These are phyloP conservation scores for Myathropa florea DNA, from an alignment of 2,888 invertebrate species.

Conservation along the genomic window DNA sequence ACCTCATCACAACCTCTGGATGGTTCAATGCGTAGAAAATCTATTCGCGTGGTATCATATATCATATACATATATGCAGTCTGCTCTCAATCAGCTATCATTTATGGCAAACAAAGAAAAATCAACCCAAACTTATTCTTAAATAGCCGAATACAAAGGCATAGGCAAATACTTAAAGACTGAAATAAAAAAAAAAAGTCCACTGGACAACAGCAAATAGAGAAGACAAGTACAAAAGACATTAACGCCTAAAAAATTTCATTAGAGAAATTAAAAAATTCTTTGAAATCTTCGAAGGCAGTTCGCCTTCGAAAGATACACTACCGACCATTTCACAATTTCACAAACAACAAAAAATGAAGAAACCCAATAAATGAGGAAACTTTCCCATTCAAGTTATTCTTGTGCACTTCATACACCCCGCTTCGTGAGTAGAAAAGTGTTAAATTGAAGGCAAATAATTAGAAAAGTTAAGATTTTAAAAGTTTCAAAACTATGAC, in stretches of 20 bases:
- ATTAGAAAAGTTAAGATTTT: conserved; percentile 39
- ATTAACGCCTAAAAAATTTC: conserved; percentile 14
- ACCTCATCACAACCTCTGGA: no score
- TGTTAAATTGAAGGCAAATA: conserved; percentile 46
- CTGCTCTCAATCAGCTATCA: no score
- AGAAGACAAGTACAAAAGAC: background rate
- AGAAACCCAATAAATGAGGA: conserved; percentile 38
- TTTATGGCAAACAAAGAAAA: no score
- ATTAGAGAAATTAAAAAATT: conserved; percentile 34
- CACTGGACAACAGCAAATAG: background rate
- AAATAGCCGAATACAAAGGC: no score
- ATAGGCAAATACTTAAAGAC: background rate
- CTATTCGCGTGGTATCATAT: no score
- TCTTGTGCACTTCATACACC: conserved; percentile 25
- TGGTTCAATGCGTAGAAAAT: no score
- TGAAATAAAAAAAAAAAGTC: background rate
- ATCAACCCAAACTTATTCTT: no score
- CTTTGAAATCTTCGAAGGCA: background rate
- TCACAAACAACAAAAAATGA: conserved; percentile 14
- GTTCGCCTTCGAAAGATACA: background rate
- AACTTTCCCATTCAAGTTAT: conserved; percentile 26
- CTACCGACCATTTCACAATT: background rate
- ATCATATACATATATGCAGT: no score
- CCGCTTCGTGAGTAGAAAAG: conserved; percentile 10
- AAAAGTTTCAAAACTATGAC: conserved; percentile 21